Evolutionary conservation across 2,888 invertebrate genomes (phyloP), one percentile per base, ranked within the genome.

Genomic region (Nemoura dubitans): DNA sequence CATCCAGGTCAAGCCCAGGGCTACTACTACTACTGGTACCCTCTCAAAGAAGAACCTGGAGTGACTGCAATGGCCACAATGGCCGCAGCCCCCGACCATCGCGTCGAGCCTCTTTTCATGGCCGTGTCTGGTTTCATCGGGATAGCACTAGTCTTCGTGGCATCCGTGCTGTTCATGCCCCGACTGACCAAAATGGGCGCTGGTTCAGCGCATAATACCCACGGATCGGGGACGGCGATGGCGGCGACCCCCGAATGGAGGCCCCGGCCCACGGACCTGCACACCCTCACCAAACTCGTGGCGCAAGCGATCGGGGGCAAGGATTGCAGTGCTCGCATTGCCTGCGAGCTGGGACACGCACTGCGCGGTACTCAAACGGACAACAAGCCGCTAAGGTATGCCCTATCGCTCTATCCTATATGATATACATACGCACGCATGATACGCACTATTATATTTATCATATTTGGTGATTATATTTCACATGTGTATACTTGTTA

Each of bases 111-210:
- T 25, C 90, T 94, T 7, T 93, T 93, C 88, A 92, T 93, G 92
- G 93, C 93, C 5, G 92, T 93, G 88, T 93, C 93, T n/a, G 92
- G 93, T 26, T 93, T 93, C 88, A 91, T 93, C 85, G 93, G 93
- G 16, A 92, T 93, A 92, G 93, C 93, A 0, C 90, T 93, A 26
- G 91, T 93, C 90, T 93, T 93, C 88, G 92, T 93, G 87, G 89
- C 93, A 86, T 92, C 93, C 0, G 91, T 93, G 82, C 89, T 93
- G 5, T 91, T 93, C 87, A 89, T 93, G 76, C 93, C 93, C 0
- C 92, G 92, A 89, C 90, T 93, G 85, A 91, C 91, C 80, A 86
- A 27, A 29, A 80, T 81, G 83, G 59, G 59, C 16, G 59, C 59
- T 59, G 59, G 14, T 10, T 10, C 14, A 1, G 59, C 6, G 16